These are phyloP conservation scores for Epinephelus awoara DNA, from an alignment of 2,797 vertebrate genomes.

Conservation along the genomic window DNA sequence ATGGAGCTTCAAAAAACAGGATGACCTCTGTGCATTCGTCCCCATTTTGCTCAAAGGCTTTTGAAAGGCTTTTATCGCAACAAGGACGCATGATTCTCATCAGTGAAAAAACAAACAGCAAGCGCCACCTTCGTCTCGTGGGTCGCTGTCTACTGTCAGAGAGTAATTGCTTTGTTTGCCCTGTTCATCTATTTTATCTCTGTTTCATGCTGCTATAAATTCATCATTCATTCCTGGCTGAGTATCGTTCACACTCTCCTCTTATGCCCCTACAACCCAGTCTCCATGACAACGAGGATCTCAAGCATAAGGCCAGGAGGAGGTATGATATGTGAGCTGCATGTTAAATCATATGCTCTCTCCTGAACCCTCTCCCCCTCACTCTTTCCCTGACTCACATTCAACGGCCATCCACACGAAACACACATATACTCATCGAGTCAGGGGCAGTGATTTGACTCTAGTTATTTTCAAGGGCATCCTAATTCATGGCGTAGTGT, in stretches of 20 bases:
- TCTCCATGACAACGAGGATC: conserved; percentile 88
- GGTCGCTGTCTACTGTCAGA: neutral
- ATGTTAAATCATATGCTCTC: conserved; percentile 81
- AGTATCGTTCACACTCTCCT: conserved; percentile 60
- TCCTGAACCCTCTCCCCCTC: conserved; percentile 42
- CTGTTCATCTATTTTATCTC: conserved; percentile 38
- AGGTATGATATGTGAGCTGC: conserved; percentile 86
- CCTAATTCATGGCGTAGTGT: conserved; percentile 24
- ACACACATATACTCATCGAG: conserved; percentile 32
- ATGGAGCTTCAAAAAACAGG: conserved; percentile 3
- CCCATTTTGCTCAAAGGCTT: neutral
- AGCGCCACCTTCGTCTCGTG: neutral
- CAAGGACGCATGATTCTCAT: neutral
- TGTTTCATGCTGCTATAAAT: conserved; percentile 31
- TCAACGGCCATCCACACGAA: conserved; percentile 21
- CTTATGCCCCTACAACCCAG: conserved; percentile 81
- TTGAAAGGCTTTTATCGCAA: conserved; percentile 34
- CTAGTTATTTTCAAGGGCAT: conserved; percentile 71
- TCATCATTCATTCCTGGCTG: conserved; percentile 51
- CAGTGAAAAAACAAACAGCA: neutral
- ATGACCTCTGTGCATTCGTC: conserved; percentile 9
- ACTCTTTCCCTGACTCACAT: conserved; percentile 11
- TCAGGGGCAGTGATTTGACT: conserved; percentile 56
- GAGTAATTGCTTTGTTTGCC: conserved; percentile 14
- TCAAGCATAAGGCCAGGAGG: conserved; percentile 82